Conservation (phyloP, 2,888 invertebrate species). For the Apoderus coryli region DNA sequence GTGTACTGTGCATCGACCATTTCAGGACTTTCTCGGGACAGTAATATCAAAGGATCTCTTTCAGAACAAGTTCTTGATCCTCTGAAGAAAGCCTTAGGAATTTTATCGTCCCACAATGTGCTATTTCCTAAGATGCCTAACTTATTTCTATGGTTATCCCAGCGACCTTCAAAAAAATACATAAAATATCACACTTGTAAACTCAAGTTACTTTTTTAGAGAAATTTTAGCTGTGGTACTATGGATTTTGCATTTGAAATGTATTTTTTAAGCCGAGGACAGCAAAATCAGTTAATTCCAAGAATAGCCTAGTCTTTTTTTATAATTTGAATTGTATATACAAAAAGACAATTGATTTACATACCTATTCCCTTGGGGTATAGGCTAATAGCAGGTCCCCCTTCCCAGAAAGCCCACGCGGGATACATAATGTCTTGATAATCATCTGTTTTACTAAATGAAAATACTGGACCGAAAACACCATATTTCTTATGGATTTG, state of each 20-base stretch:
- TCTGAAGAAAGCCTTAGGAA: conserved; percentile 65
- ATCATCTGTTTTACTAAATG: conserved; percentile 82
- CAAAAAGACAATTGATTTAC: not conserved
- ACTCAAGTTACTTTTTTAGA: too few relatives aligned
- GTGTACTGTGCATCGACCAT: conserved; percentile 89
- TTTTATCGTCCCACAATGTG: conserved; percentile 68
- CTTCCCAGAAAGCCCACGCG: conserved; percentile 97
- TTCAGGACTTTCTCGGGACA: conserved; percentile 60
- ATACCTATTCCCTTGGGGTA: conserved; percentile 74
- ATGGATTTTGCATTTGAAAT: too few relatives aligned
- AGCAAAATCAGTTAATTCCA: too few relatives aligned
- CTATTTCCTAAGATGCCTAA: conserved; percentile 44
- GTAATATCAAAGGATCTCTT: conserved; percentile 70
- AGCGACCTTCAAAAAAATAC: conserved; percentile 72
- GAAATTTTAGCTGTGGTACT: too few relatives aligned
- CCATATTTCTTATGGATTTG: conserved; percentile 55
- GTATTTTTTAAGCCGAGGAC: too few relatives aligned
- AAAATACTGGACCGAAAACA: conserved; percentile 68
- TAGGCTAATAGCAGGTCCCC: conserved; percentile 87
- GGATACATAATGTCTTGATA: conserved; percentile 90
- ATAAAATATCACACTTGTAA: conserved; percentile 8
- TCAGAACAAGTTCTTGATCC: conserved; percentile 89
- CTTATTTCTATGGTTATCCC: conserved; percentile 63
- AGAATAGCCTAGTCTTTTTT: too few relatives aligned
- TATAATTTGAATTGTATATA: conserved; percentile 1